phyloP scores from a whole-genome alignment of 1,140 invertebrate species.

The Geopemphigus sp. region DNA sequence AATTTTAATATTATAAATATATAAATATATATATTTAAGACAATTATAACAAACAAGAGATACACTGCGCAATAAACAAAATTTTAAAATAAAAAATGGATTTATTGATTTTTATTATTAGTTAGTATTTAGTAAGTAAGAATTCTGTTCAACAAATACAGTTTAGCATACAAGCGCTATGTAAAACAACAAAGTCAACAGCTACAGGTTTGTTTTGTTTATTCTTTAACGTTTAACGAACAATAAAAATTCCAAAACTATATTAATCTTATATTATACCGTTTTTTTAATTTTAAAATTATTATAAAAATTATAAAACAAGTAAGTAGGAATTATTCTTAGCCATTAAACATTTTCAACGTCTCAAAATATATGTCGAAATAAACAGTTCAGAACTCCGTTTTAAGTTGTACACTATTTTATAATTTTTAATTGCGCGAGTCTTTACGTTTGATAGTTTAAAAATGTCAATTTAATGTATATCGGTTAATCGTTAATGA shows the following conservation, averaged over 20 bases:
- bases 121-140: slow-evolving; percentile 42
- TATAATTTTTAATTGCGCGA: neutral
- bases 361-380: slow-evolving; percentile 5
- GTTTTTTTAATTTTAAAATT: slow-evolving; percentile 19
- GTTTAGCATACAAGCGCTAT: neutral
- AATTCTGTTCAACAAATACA: slow-evolving; percentile 24
- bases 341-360: slow-evolving; percentile 24
- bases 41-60: slow-evolving; percentile 29
- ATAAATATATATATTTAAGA: slow-evolving; percentile 30
- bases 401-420: neutral
- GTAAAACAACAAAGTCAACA: slow-evolving; percentile 7
- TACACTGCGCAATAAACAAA: neutral
- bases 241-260: slow-evolving; percentile 43
- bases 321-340: slow-evolving; percentile 48
- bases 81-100: slow-evolving; percentile 10
- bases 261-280: slow-evolving; percentile 8
- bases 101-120: slow-evolving; percentile 23
- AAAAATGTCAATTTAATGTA: neutral
- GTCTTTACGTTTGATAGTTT: neutral
- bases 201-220: slow-evolving; percentile 11
- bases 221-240: slow-evolving; percentile 10
- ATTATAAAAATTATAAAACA: slow-evolving; percentile 48
- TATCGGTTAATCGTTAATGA: neutral
- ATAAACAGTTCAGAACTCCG: slow-evolving; percentile 32
- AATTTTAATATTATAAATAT: slow-evolving; percentile 23